Evolutionary conservation across 2,113 vertebrate genomes (phyloP), one percentile per base, ranked within the genome.

Genomic region (Oreotrochilus melanogaster): DNA sequence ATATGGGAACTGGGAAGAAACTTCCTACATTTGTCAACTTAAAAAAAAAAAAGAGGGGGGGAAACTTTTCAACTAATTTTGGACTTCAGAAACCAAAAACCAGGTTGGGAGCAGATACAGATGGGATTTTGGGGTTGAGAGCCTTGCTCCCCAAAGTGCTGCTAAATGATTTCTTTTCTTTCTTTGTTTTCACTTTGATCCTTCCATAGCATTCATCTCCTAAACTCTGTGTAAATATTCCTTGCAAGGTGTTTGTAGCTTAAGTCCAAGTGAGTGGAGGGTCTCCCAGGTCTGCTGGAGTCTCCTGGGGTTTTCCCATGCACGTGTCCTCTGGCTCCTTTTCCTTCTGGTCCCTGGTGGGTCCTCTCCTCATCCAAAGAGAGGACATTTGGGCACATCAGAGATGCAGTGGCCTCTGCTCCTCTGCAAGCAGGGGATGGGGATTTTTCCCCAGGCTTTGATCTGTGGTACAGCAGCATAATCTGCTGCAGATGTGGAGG

Each of bases 401-500:
- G 70, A 30, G 86, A 9, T 56, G 66, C 21, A 1, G 15, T 5
- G 18, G 23, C 10, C 35, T 22, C 33, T 43, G 65, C 56, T 33
- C 11, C 24, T 31, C 62, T 35, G 65, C 1, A 31, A 53, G 87
- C 64, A 69, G 78, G 86, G 69, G 74, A 60, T 28, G 43, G 65
- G 61, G 19, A 8, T 56, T 79, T 58, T 53, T 33, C 43, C 45
- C 62, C 0, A 0, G 48, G 62, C 87, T 94, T 88, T 90, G 92
- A 78, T 78, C 51, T 70, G 27, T 24, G 42, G 42, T 65, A 25
- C 43, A 47, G 86, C 86, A 75, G 57, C 35, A 0, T 72, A 88
- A 82, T 88, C 35, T 57, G 35, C 79, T 75, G 71, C 88, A 94
- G 93, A 71, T 94, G 66, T 43, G 31, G 71, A 22, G 65, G 9